Evolutionary conservation across 2,888 invertebrate genomes (phyloP).

Genomic region (Quadroppia sp.): DNA sequence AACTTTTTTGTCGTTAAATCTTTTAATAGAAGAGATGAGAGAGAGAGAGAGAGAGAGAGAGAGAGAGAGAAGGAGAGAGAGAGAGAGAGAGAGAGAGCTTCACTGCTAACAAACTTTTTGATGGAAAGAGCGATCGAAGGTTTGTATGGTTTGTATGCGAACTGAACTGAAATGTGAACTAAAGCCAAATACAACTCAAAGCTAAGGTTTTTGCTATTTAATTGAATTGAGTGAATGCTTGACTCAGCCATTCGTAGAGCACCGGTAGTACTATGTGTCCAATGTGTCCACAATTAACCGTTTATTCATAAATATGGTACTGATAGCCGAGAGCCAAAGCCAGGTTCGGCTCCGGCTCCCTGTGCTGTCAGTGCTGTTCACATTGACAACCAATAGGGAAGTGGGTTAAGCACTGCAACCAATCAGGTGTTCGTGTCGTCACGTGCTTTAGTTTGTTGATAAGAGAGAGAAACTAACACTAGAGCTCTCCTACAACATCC

Average conservation of each 20-base stretch:
- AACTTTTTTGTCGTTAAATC: too few relatives aligned
- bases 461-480: conserved; percentile 8
- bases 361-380: background rate
- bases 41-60: too few relatives aligned
- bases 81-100: too few relatives aligned
- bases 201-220: conserved; percentile 8
- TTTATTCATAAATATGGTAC: too few relatives aligned
- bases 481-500: too few relatives aligned
- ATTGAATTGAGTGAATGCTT: conserved; percentile 13
- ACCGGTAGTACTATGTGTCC: too few relatives aligned
- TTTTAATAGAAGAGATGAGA: too few relatives aligned
- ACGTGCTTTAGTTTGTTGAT: conserved; percentile 20
- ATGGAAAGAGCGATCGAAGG: background rate
- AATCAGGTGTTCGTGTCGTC: background rate
- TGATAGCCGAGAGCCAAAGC: too few relatives aligned
- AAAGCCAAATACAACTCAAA: background rate
- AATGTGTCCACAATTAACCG: too few relatives aligned
- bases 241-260: background rate
- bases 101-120: too few relatives aligned
- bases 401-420: conserved; percentile 5
- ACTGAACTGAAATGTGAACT: background rate
- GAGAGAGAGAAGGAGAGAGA: too few relatives aligned
- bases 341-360: too few relatives aligned
- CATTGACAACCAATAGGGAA: conserved; percentile 11
- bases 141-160: background rate